phyloP scores from a whole-genome alignment of 2,113 vertebrate species.

The Peromyscus polionotus region DNA sequence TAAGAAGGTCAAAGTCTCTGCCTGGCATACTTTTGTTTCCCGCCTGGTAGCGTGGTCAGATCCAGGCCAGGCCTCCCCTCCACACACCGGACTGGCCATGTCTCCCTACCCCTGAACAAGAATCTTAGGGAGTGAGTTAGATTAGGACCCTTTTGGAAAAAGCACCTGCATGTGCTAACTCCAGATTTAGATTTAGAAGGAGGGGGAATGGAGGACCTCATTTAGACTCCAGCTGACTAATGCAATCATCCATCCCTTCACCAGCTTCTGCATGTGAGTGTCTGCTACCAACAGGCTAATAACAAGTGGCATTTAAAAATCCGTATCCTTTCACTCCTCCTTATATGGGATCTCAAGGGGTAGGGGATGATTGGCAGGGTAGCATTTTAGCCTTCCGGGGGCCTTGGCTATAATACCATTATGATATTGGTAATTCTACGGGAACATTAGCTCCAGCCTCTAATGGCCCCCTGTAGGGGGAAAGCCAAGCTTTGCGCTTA shows the following conservation, averaged over 20 bases:
- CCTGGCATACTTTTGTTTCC: background rate
- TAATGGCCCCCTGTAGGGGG: slow-evolving; percentile 32
- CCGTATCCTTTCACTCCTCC: slow-evolving; percentile 26
- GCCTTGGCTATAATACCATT: slow-evolving; percentile 13
- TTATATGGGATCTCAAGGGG: slow-evolving; percentile 3
- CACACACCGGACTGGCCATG: background rate
- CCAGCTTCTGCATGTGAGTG: background rate
- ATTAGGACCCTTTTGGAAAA: background rate
- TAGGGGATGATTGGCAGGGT: background rate
- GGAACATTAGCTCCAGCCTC: slow-evolving; percentile 29
- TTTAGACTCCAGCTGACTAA: background rate
- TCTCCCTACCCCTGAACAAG: background rate
- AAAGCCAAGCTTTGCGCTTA: slow-evolving; percentile 49
- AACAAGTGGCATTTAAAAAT: background rate
- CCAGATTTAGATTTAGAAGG: slow-evolving; percentile 8
- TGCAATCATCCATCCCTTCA: background rate
- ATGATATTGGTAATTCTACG: slow-evolving; percentile 24
- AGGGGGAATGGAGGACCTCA: background rate
- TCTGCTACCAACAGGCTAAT: background rate
- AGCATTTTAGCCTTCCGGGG: slow-evolving; percentile 30
- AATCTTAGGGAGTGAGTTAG: background rate
- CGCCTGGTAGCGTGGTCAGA: background rate
- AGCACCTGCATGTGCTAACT: background rate
- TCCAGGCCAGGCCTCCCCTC: background rate
- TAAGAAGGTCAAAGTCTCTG: background rate